Conservation (phyloP, 2,888 invertebrate species). For the Nephrotoma guestfalica region DNA sequence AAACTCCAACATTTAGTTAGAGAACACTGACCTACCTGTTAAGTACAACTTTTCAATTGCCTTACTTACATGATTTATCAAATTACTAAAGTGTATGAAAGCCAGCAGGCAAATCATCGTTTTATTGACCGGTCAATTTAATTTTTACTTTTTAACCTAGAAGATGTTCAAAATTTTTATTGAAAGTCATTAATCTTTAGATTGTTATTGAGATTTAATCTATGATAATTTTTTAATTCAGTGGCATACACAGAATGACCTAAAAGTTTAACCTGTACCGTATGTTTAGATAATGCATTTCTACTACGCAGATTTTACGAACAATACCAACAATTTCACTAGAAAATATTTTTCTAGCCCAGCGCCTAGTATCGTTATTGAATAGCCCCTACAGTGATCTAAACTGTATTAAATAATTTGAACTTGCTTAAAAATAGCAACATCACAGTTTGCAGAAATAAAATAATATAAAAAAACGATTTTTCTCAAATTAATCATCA, state of each 20-base stretch:
- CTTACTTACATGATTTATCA: neutral
- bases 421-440: neutral
- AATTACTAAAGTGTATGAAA: neutral
- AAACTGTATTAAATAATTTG: neutral
- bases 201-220: neutral
- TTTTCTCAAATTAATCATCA: neutral
- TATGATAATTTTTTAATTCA: neutral
- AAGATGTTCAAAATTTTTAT: neutral
- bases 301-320: neutral
- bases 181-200: neutral
- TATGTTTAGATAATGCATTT: neutral
- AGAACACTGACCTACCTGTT: neutral
- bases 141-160: neutral
- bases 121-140: neutral
- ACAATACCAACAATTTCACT: neutral
- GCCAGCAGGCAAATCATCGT: neutral
- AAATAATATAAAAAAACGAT: neutral
- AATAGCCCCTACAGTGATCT: neutral
- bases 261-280: neutral
- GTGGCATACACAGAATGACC: neutral
- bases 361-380: neutral
- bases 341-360: neutral
- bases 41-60: neutral
- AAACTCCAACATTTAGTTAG: neutral
- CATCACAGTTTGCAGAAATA: neutral